phyloP scores from a whole-genome alignment of 2,888 invertebrate species.

The Arctia plantaginis region DNA sequence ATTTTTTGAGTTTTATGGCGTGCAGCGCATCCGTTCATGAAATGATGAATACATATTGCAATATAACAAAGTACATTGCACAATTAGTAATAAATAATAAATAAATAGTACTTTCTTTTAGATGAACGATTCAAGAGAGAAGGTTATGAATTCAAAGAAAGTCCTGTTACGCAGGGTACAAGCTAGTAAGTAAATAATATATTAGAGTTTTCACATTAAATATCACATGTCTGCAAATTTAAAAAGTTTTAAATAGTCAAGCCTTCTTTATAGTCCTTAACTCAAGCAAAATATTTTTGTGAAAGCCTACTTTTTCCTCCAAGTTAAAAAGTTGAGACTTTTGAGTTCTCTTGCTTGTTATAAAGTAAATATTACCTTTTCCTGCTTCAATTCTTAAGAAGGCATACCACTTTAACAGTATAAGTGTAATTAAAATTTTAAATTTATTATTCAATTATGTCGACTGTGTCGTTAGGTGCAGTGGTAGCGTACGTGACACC shows the following conservation, averaged over 20 bases:
- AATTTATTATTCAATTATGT: neutral
- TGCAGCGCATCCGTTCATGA: neutral
- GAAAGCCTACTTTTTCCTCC: neutral
- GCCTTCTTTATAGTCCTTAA: constrained; percentile 4
- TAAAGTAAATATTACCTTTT: neutral
- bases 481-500: too few relatives aligned
- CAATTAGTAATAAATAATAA: too few relatives aligned
- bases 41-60: too few relatives aligned
- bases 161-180: neutral
- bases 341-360: neutral
- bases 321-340: neutral
- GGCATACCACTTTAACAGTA: neutral
- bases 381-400: neutral
- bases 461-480: too few relatives aligned
- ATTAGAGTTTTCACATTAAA: neutral
- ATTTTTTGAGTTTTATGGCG: too few relatives aligned
- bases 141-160: neutral
- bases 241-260: neutral
- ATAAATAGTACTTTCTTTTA: neutral
- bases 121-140: neutral
- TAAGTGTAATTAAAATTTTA: neutral
- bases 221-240: constrained; percentile 19
- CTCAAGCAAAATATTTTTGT: neutral
- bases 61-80: neutral
- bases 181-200: neutral